Conservation (phyloP, 1,140 invertebrate species). For the Bombus pyrosoma region DNA sequence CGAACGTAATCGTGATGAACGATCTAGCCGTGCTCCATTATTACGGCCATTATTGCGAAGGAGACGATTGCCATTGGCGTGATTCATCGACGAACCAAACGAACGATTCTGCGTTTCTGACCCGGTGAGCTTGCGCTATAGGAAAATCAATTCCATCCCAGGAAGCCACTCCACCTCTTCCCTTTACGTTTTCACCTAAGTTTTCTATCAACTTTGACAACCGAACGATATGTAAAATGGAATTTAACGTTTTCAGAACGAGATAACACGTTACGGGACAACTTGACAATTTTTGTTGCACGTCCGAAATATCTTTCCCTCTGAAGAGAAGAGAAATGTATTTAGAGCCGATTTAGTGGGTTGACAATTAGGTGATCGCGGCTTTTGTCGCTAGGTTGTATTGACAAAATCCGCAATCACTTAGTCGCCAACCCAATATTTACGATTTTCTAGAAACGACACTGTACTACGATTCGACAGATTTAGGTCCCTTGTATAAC, state of each 20-base stretch:
- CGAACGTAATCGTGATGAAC: slow-evolving; percentile 58
- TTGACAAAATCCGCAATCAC: no score
- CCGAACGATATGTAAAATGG: no score
- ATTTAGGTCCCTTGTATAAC: background rate
- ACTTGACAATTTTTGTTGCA: no score
- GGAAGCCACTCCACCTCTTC: background rate
- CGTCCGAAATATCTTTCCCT: background rate
- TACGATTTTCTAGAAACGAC: background rate
- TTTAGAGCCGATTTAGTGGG: no score
- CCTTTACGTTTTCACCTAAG: no score
- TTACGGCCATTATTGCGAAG: slow-evolving; percentile 63
- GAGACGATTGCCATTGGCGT: slow-evolving; percentile 52
- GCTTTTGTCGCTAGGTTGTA: accelerated
- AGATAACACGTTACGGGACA: no score
- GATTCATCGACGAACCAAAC: slow-evolving; percentile 57
- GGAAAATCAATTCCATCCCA: slow-evolving; percentile 30
- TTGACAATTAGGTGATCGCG: no score
- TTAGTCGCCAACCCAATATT: background rate
- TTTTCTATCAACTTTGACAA: background rate
- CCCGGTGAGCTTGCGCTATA: background rate
- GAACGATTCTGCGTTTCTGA: slow-evolving; percentile 47
- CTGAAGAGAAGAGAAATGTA: background rate
- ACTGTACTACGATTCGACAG: background rate
- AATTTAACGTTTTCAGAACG: no score
- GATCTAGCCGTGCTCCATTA: slow-evolving; percentile 59